Evolutionary conservation across 2,113 vertebrate species (phyloP).

Genomic region (Saccopteryx bilineata): DNA sequence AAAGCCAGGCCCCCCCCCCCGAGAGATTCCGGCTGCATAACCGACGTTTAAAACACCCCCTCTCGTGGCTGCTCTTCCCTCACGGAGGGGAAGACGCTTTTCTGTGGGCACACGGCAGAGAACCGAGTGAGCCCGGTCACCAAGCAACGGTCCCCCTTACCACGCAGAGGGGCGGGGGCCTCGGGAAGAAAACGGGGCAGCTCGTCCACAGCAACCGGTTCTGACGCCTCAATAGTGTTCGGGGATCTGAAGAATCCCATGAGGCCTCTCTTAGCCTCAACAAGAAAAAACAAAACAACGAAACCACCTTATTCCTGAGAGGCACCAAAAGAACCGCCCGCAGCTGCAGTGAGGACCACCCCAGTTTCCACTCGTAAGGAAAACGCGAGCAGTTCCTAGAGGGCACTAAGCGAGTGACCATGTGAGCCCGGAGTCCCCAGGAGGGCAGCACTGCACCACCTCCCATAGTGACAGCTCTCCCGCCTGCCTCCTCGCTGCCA

Average conservation of each 20-base stretch:
- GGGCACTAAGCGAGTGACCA: no score
- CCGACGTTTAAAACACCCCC: neutral
- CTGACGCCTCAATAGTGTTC: neutral
- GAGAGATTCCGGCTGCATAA: no score
- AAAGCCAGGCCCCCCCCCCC: neutral
- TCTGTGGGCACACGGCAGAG: neutral
- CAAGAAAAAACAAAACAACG: neutral
- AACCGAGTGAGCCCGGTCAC: neutral
- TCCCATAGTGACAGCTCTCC: neutral
- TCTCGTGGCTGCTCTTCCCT: constrained; percentile 31
- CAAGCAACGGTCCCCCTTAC: neutral
- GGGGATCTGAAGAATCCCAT: neutral
- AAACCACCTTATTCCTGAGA: neutral
- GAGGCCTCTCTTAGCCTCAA: neutral
- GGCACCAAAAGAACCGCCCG: neutral
- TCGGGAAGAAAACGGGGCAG: neutral
- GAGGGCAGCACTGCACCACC: neutral
- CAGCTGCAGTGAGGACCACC: neutral
- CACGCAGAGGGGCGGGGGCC: neutral
- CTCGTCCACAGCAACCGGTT: neutral
- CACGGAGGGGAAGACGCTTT: constrained; percentile 33
- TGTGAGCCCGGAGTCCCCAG: neutral
- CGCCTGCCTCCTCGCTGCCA: no score
- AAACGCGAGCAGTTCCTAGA: neutral
- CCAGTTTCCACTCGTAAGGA: neutral